A percentile compares a stretch with the other conserved stretches of the same genome.
phyloP scores from a whole-genome alignment of 2,888 invertebrate species.

The Hirudinaria manillensis region DNA sequence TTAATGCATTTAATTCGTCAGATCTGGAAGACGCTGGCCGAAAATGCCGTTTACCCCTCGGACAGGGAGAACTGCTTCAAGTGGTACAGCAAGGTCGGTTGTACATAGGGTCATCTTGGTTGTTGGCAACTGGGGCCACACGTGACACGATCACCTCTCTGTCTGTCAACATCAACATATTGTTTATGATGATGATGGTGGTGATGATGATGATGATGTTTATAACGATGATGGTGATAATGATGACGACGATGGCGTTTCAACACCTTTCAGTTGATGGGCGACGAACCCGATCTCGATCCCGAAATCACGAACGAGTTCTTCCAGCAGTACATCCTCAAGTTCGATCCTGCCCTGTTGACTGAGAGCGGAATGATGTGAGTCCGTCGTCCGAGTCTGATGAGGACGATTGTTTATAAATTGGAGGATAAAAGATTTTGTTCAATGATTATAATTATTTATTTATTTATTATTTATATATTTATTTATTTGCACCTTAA shows the following conservation, averaged over 20 bases:
- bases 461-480: not conserved
- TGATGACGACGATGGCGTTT: no score
- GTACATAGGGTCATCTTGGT: not conserved
- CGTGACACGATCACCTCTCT: no score
- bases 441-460: not conserved
- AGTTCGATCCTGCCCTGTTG: slow-evolving; percentile 79
- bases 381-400: slow-evolving; percentile 41
- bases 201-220: no score
- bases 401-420: not conserved
- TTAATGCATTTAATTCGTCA: slow-evolving; percentile 6
- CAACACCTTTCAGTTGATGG: slow-evolving; percentile 49
- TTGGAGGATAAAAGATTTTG: not conserved
- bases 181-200: no score
- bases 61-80: slow-evolving; percentile 95
- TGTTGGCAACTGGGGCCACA: no score
- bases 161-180: no score
- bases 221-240: no score
- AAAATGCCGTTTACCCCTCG: slow-evolving; percentile 80
- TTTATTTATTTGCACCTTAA: no score
- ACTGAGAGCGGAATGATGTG: slow-evolving; percentile 93
- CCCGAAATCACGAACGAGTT: slow-evolving; percentile 91
- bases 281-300: slow-evolving; percentile 88
- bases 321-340: slow-evolving; percentile 87
- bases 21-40: slow-evolving; percentile 88
- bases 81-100: slow-evolving; percentile 81